These are phyloP conservation scores for Xestia xanthographa DNA, from an alignment of 2,888 invertebrate genomes.

Conservation along the genomic window DNA sequence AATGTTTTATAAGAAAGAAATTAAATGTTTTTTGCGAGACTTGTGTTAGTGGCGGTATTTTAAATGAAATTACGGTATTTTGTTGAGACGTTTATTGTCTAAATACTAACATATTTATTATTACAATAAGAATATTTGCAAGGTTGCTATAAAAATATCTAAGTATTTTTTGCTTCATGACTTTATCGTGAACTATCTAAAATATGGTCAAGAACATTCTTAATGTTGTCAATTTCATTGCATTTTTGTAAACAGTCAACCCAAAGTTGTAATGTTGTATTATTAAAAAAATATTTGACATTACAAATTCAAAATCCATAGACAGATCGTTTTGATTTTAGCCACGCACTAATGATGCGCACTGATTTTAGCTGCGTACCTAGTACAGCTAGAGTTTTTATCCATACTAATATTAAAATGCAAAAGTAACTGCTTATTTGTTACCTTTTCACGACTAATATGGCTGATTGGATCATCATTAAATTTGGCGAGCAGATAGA, in stretches of 20 bases:
- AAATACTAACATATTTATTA: neutral
- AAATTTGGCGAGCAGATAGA: too few relatives aligned
- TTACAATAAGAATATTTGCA: neutral
- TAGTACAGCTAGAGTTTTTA: too few relatives aligned
- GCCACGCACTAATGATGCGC: too few relatives aligned
- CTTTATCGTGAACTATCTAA: neutral
- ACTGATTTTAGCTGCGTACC: too few relatives aligned
- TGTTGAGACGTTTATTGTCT: neutral
- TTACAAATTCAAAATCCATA: neutral
- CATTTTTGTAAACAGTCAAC: neutral
- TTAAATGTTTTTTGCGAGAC: slow-evolving; percentile 40
- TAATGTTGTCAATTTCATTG: neutral
- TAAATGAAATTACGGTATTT: slow-evolving; percentile 30
- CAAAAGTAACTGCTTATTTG: too few relatives aligned
- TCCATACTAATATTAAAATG: too few relatives aligned
- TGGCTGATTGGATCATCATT: too few relatives aligned
- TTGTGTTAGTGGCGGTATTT: slow-evolving; percentile 31
- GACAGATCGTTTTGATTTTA: too few relatives aligned
- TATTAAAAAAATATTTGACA: neutral
- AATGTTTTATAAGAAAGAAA: slow-evolving; percentile 58
- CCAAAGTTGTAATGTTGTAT: too few relatives aligned
- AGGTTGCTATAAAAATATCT: neutral
- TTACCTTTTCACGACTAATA: too few relatives aligned
- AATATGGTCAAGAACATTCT: neutral
- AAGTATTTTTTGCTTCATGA: neutral